Conservation (phyloP, 2,888 invertebrate species). For the Protodeltote pygarga region DNA sequence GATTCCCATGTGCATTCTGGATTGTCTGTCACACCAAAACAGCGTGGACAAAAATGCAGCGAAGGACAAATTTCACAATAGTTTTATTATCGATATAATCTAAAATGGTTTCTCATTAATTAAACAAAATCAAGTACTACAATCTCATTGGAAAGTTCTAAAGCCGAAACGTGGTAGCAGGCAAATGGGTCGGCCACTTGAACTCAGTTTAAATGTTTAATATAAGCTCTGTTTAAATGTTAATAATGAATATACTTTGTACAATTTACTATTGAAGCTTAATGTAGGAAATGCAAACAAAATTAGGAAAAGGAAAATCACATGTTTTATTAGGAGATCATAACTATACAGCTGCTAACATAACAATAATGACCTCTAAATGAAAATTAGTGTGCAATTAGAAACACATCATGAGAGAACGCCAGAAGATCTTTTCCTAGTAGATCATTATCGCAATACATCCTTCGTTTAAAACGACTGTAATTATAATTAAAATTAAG, state of each 20-base stretch:
- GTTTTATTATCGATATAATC: background rate
- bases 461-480: background rate
- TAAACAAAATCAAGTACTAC: conserved; percentile 16
- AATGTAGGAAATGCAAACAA: no score
- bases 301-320: no score
- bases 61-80: conserved; percentile 12
- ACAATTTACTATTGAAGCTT: no score
- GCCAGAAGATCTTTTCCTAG: conserved; percentile 6
- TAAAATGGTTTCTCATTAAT: conserved; percentile 6
- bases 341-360: background rate
- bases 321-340: background rate
- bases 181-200: conserved; percentile 27
- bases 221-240: background rate
- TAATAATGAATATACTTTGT: no score
- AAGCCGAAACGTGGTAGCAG: conserved; percentile 14
- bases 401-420: background rate
- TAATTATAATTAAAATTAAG: conserved; percentile 17
- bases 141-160: conserved; percentile 36
- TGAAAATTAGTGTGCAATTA: background rate
- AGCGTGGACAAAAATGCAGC: conserved; percentile 3
- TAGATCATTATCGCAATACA: conserved; percentile 2
- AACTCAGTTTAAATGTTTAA: conserved; percentile 14
- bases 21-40: conserved; percentile 9
- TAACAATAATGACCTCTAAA: background rate
- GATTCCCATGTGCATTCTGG: conserved; percentile 1